phyloP scores from a whole-genome alignment of 2,113 vertebrate species.

The Clupea harengus region DNA sequence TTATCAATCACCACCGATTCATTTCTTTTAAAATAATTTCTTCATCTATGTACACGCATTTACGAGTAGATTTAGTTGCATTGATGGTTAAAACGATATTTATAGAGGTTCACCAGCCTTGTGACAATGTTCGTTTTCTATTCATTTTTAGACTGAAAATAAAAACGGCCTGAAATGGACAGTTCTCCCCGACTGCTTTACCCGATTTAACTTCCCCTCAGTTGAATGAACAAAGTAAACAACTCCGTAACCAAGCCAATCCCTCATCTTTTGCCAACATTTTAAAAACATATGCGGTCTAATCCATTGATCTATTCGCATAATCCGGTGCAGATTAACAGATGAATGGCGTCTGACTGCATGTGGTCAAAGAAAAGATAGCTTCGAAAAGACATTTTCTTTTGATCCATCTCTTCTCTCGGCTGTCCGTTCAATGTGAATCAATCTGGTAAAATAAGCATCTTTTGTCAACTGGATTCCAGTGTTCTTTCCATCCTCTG shows the following conservation, averaged over 20 bases:
- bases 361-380: not conserved
- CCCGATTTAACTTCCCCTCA: not conserved
- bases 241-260: constrained; percentile 8
- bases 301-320: constrained; percentile 16
- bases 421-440: not conserved
- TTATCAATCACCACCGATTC: too few species aligned
- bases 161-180: not conserved
- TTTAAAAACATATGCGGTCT: constrained; percentile 2
- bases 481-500: not conserved
- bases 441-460: constrained; percentile 9
- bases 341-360: constrained; percentile 9
- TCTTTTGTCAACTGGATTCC: not conserved
- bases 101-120: too few species aligned
- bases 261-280: not conserved
- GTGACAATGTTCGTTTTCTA: too few species aligned
- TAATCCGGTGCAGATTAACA: constrained; percentile 14
- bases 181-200: not conserved
- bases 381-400: not conserved
- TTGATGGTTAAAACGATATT: not conserved
- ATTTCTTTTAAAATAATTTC: not conserved
- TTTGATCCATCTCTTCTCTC: not conserved
- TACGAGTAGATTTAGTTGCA: too few species aligned
- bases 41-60: too few species aligned
- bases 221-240: not conserved
- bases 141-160: not conserved